Conservation (phyloP, 2,113 vertebrate genomes). For the Puntigrus tetrazona region DNA sequence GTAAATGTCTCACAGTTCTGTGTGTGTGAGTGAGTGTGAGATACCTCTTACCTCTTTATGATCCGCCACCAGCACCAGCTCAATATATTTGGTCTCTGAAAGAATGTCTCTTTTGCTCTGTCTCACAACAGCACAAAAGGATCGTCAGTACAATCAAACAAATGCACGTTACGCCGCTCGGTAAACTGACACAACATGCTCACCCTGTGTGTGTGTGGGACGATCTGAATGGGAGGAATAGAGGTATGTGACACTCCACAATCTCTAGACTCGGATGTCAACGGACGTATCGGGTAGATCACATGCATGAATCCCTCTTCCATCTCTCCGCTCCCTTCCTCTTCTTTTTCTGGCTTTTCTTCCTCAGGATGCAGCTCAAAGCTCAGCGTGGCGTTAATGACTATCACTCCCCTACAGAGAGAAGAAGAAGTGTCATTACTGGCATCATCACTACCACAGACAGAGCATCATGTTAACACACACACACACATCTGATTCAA, state of each 20-base stretch:
- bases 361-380: constrained; percentile 76
- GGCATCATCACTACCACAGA: neutral
- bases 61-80: constrained; percentile 91
- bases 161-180: neutral
- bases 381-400: constrained; percentile 77
- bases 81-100: constrained; percentile 82
- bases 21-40: neutral
- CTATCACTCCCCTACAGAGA: constrained; percentile 78
- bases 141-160: neutral
- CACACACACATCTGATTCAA: neutral
- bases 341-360: neutral
- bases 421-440: neutral
- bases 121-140: constrained; percentile 23
- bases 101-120: constrained; percentile 78
- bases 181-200: constrained; percentile 34
- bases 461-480: neutral
- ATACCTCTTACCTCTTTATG: constrained; percentile 78
- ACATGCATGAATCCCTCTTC: constrained; percentile 54
- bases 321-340: constrained; percentile 26
- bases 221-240: constrained; percentile 47
- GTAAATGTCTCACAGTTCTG: neutral
- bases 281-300: constrained; percentile 60
- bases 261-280: constrained; percentile 36
- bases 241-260: constrained; percentile 70
- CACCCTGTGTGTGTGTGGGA: constrained; percentile 66